Conservation (phyloP, 1,140 invertebrate species). For the Drosophila leontia region DNA sequence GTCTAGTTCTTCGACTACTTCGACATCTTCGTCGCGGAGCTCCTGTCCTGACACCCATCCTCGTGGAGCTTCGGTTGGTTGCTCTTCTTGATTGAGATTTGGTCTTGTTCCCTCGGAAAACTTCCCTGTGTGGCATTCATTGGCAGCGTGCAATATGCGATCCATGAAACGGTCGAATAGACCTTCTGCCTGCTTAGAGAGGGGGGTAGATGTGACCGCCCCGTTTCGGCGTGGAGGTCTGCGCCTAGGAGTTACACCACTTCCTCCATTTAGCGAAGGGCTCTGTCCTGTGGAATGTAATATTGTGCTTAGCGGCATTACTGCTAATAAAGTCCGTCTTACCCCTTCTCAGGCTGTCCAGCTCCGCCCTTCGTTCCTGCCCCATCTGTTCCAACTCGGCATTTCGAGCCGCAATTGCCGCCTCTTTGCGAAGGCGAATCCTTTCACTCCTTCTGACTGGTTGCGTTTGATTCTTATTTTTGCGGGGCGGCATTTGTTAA, state of each 20-base stretch:
- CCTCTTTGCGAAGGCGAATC: background rate
- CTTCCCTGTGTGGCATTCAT: accelerated
- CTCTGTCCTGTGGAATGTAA: background rate
- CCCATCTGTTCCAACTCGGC: background rate
- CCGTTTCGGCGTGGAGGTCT: background rate
- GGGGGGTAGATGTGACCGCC: background rate
- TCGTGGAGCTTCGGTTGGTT: background rate
- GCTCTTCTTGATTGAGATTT: background rate
- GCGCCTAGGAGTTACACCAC: background rate
- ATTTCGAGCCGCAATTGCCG: background rate
- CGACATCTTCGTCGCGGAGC: no score
- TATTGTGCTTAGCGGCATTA: background rate
- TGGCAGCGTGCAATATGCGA: background rate
- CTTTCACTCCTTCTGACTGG: background rate
- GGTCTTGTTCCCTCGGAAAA: background rate
- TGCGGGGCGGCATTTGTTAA: background rate
- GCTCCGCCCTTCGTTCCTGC: background rate
- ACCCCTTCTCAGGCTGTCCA: background rate
- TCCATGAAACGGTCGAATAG: background rate
- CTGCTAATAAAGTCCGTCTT: background rate
- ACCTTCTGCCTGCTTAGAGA: accelerated
- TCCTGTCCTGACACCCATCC: background rate
- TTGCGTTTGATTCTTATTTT: accelerated
- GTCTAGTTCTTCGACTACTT: background rate
- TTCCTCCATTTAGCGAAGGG: background rate